These are phyloP conservation scores for Lucifuga dentata DNA, from an alignment of 2,113 vertebrate genomes.

Conservation along the genomic window DNA sequence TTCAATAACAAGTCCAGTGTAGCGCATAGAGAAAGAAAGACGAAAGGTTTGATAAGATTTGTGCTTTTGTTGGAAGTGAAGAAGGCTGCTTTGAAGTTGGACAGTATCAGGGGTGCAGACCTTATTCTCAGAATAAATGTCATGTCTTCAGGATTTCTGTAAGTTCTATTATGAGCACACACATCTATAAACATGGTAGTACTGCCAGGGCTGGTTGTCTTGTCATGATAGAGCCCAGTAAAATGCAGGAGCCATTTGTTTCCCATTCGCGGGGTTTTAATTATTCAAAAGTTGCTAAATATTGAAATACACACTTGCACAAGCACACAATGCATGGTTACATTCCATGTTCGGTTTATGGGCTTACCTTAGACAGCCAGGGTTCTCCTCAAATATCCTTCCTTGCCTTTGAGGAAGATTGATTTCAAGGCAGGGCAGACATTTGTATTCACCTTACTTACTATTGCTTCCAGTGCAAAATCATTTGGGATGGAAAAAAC, in stretches of 20 bases:
- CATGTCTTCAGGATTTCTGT: background rate
- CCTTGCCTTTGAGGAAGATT: constrained; percentile 61
- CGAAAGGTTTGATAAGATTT: background rate
- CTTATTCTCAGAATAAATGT: constrained; percentile 11
- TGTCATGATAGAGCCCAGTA: constrained; percentile 20
- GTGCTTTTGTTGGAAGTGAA: constrained; percentile 20
- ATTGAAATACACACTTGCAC: constrained; percentile 32
- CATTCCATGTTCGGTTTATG: constrained; percentile 31
- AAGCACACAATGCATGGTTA: constrained; percentile 8
- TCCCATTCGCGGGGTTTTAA: constrained; percentile 47
- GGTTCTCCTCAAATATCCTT: constrained; percentile 39
- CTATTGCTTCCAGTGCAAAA: constrained; percentile 40
- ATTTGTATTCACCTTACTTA: constrained; percentile 40
- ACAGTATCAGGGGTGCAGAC: background rate
- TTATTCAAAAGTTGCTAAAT: constrained; percentile 59
- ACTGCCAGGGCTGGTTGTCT: background rate
- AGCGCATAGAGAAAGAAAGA: background rate
- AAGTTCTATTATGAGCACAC: constrained; percentile 9
- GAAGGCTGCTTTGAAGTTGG: constrained; percentile 3
- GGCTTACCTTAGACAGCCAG: constrained; percentile 37
- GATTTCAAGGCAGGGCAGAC: constrained; percentile 33
- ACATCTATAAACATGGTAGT: background rate
- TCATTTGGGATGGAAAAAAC: constrained; percentile 15
- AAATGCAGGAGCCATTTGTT: constrained; percentile 28
- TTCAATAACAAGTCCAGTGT: background rate